Conservation (phyloP, 2,888 invertebrate species). For the Dusona sp. region DNA sequence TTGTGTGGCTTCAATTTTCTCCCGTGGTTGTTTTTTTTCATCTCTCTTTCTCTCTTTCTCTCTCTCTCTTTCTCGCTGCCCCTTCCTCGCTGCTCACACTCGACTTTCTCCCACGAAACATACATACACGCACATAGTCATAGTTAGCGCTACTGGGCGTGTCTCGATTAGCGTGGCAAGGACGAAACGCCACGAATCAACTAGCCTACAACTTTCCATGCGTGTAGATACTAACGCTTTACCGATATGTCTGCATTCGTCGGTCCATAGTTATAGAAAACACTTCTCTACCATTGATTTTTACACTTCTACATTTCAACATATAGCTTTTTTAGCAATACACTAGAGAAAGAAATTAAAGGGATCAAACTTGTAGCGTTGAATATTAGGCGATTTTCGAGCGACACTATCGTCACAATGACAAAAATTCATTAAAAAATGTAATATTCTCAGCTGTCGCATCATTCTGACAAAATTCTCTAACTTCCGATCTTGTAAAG, state of each 20-base stretch:
- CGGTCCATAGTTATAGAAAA: not conserved
- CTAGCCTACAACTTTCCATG: not conserved
- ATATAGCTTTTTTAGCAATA: not conserved
- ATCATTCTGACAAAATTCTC: not conserved
- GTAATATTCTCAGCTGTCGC: too few species aligned
- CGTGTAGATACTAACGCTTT: not conserved
- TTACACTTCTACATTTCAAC: not conserved
- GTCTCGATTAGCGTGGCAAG: slow-evolving; percentile 51
- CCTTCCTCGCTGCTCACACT: not conserved
- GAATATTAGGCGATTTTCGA: not conserved
- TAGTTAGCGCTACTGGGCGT: slow-evolving; percentile 28
- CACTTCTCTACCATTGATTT: not conserved
- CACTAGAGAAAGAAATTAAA: not conserved
- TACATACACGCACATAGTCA: not conserved
- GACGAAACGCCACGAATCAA: slow-evolving; percentile 43
- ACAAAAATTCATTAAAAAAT: not conserved
- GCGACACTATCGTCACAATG: not conserved
- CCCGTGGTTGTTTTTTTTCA: slow-evolving; percentile 38
- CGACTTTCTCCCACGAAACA: not conserved
- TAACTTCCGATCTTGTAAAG: not conserved
- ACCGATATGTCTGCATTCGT: not conserved
- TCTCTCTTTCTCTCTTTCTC: not conserved
- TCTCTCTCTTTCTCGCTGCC: not conserved
- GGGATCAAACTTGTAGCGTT: not conserved
- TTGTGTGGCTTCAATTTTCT: slow-evolving; percentile 64